A percentile compares a stretch with the other conserved stretches of the same genome.
These are phyloP conservation scores for Sclerurus mexicanus DNA, from an alignment of 2,113 vertebrate genomes.

Conservation along the genomic window DNA sequence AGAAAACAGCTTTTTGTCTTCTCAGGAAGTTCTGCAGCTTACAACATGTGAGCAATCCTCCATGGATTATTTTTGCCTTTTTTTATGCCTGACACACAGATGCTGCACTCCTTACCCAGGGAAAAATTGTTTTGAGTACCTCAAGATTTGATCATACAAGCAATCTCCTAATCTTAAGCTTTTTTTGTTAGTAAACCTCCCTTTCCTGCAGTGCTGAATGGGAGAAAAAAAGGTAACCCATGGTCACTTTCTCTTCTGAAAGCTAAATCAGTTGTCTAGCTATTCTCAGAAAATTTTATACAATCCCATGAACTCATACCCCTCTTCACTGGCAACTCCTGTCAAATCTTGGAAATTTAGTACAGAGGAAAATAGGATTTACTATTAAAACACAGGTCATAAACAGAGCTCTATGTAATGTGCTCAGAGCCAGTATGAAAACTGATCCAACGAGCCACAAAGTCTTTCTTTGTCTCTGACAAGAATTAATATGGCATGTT, in stretches of 20 bases:
- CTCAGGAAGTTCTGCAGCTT: background rate
- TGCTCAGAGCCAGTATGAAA: background rate
- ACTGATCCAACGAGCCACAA: background rate
- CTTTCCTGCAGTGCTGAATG: background rate
- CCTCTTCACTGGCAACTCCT: background rate
- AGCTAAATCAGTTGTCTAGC: background rate
- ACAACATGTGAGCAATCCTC: background rate
- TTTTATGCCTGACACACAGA: background rate
- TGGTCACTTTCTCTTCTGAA: background rate
- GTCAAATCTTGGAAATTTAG: background rate
- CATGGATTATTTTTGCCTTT: background rate
- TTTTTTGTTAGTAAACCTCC: background rate
- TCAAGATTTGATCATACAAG: background rate
- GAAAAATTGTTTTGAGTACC: background rate
- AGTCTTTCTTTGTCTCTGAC: background rate
- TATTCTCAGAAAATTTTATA: background rate
- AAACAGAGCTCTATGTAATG: background rate
- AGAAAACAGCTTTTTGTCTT: background rate
- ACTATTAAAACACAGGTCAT: background rate
- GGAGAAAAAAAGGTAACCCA: background rate
- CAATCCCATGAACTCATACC: background rate
- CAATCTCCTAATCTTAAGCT: background rate
- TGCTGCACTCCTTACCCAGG: background rate
- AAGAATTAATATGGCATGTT: background rate
- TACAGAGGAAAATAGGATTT: background rate